Conservation (phyloP, 2,113 vertebrate species). For the Oceanodroma tethys region DNA sequence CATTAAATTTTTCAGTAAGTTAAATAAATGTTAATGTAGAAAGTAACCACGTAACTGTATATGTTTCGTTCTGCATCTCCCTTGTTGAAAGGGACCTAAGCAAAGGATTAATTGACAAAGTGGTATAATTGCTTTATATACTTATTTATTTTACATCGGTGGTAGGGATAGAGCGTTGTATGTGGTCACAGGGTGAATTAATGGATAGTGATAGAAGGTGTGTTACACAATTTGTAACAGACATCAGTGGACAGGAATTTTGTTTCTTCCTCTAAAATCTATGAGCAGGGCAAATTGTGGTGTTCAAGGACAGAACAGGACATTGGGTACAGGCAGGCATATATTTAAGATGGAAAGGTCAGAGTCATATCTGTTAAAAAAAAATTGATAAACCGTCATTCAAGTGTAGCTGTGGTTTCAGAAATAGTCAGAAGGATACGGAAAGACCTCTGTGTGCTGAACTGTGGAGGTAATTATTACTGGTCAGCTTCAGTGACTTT, state of each 20-base stretch:
- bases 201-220: not conserved
- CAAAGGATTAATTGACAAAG: not conserved
- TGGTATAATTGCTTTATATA: not conserved
- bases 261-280: conserved; percentile 17
- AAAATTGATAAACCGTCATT: conserved; percentile 70
- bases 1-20: not conserved
- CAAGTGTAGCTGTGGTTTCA: conserved; percentile 44
- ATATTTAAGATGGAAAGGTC: conserved; percentile 70
- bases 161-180: not conserved
- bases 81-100: not conserved
- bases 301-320: conserved; percentile 56
- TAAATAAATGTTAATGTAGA: not conserved
- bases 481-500: conserved; percentile 32
- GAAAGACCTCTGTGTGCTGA: conserved; percentile 65
- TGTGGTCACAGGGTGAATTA: not conserved
- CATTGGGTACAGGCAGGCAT: not conserved
- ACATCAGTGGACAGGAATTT: not conserved
- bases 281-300: conserved; percentile 24
- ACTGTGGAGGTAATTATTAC: conserved; percentile 66
- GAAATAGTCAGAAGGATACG: conserved; percentile 57
- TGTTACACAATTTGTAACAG: not conserved
- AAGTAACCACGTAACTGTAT: not conserved
- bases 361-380: conserved; percentile 64
- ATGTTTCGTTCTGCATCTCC: not conserved
- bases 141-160: not conserved